A percentile compares a stretch with the other conserved stretches of the same genome.
Conservation (phyloP, 2,797 vertebrate genomes). For the Xenentodon cancila region DNA sequence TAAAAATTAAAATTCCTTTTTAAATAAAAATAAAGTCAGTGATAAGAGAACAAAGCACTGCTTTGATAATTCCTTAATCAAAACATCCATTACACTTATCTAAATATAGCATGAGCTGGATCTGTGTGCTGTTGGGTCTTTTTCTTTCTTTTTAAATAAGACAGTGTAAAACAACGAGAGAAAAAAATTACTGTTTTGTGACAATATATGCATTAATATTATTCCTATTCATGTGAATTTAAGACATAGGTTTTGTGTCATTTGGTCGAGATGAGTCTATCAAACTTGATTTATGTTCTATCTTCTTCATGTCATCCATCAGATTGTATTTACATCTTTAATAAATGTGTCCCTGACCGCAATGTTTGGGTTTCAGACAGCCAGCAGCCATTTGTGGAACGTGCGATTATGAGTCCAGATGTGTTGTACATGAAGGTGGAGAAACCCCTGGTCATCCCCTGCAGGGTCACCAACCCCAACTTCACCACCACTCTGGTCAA, state of each 20-base stretch:
- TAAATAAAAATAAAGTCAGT: too few species aligned
- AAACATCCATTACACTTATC: too few species aligned
- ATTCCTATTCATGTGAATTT: too few species aligned
- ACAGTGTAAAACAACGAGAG: too few species aligned
- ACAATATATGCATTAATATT: too few species aligned
- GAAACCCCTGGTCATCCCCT: constrained; percentile 88
- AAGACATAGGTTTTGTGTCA: too few species aligned
- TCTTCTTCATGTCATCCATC: background rate
- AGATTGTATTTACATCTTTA: constrained; percentile 2
- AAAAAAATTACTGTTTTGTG: too few species aligned
- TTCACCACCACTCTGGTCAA: constrained; percentile 87
- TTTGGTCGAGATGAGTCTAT: background rate
- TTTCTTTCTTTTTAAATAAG: background rate
- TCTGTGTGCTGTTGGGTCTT: background rate
- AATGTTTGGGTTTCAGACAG: constrained; percentile 88
- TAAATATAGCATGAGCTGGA: background rate
- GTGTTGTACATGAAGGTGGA: constrained; percentile 87
- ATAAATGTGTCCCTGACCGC: constrained; percentile 73
- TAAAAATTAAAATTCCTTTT: too few species aligned
- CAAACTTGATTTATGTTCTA: background rate
- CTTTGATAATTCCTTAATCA: too few species aligned
- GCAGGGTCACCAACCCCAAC: constrained; percentile 90
- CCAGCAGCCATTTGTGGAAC: constrained; percentile 89
- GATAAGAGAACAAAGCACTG: too few species aligned
- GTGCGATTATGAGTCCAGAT: constrained; percentile 80